A percentile compares a stretch with the other conserved stretches of the same genome.
Evolutionary conservation across 2,113 vertebrate genomes (phyloP).

Genomic region (Cebidichthys violaceus): DNA sequence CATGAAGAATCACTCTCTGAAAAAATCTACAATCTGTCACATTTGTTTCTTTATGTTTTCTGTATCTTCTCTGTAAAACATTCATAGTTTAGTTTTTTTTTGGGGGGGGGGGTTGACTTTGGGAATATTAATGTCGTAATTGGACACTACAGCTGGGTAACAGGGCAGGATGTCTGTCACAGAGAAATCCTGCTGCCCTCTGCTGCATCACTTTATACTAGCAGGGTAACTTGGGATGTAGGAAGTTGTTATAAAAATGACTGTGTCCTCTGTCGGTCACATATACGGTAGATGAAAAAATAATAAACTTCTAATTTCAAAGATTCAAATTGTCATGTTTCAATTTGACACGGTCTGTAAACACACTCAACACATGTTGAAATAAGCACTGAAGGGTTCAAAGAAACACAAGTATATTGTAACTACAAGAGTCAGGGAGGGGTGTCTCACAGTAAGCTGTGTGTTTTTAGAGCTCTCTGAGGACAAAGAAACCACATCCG

Average conservation of each 20-base stretch:
- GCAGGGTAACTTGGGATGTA: background rate
- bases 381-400: background rate
- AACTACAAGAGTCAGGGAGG: too few relatives aligned
- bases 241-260: background rate
- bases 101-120: background rate
- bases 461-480: too few relatives aligned
- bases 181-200: background rate
- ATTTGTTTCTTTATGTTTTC: background rate
- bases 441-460: background rate
- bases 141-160: background rate
- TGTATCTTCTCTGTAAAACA: background rate
- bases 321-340: background rate
- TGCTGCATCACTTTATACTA: conserved; percentile 11
- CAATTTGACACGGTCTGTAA: background rate
- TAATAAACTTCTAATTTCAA: conserved; percentile 29
- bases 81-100: background rate
- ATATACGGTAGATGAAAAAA: background rate
- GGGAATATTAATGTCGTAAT: background rate
- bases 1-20: background rate
- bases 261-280: background rate
- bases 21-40: too few relatives aligned
- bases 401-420: background rate
- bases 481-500: too few relatives aligned
- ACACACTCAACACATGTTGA: background rate
- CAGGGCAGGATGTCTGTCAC: background rate